A percentile compares a stretch with the other conserved stretches of the same genome.
These are phyloP conservation scores for Seira ritae DNA, from an alignment of 2,888 invertebrate species.

Conservation along the genomic window DNA sequence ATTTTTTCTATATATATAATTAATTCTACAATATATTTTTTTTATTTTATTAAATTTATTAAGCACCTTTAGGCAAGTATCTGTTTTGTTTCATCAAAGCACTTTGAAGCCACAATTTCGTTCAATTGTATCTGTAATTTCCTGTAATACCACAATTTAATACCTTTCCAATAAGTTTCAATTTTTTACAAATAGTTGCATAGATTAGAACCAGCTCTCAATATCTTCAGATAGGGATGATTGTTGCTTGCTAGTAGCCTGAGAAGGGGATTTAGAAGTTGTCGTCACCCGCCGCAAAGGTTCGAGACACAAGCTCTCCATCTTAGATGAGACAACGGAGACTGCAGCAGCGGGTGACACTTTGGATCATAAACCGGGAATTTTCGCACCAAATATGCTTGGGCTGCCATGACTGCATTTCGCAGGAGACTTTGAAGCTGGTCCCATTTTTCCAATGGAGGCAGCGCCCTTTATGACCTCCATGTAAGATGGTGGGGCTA, in stretches of 20 bases:
- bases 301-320: constrained; percentile 49
- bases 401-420: constrained; percentile 51
- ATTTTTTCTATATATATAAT: too few species aligned
- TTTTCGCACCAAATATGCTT: constrained; percentile 48
- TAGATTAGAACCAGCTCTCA: constrained; percentile 54
- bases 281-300: constrained; percentile 55
- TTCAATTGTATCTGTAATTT: too few species aligned
- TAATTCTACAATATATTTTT: too few species aligned
- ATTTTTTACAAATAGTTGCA: too few species aligned
- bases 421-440: constrained; percentile 23
- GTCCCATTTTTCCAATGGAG: constrained; percentile 32
- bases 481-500: constrained; percentile 65
- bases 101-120: not conserved
- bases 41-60: too few species aligned
- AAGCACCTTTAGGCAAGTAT: too few species aligned
- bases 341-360: constrained; percentile 64
- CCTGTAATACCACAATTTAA: too few species aligned
- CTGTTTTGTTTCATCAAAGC: not conserved
- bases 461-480: constrained; percentile 58
- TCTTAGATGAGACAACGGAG: constrained; percentile 50
- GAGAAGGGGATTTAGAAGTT: constrained; percentile 28
- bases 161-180: too few species aligned
- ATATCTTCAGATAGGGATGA: constrained; percentile 44
- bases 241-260: constrained; percentile 23
- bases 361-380: constrained; percentile 65